These are phyloP conservation scores for Dendrolimus kikuchii DNA, from an alignment of 1,140 invertebrate species.

Conservation along the genomic window DNA sequence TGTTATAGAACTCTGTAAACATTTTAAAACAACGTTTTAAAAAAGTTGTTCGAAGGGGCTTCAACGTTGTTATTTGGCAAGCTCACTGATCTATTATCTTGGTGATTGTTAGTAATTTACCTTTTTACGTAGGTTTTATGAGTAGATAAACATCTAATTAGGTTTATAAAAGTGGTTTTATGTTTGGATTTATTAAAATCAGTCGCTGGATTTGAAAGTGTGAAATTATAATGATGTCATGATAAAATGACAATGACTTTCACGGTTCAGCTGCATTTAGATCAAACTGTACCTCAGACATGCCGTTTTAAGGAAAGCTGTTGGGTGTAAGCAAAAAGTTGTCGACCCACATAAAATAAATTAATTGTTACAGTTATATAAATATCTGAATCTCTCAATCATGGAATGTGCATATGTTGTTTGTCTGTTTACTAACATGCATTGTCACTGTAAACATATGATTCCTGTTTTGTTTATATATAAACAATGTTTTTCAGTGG, in stretches of 20 bases:
- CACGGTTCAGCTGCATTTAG: slow-evolving; percentile 68
- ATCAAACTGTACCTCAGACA: slow-evolving; percentile 57
- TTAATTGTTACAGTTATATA: slow-evolving; percentile 1
- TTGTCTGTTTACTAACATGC: slow-evolving; percentile 17
- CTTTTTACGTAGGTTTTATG: slow-evolving; percentile 8
- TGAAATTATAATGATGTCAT: slow-evolving; percentile 66
- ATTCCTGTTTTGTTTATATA: too few relatives aligned
- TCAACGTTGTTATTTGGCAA: slow-evolving; percentile 17
- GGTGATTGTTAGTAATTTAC: slow-evolving; percentile 14
- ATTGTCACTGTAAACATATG: neutral
- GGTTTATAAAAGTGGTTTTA: slow-evolving; percentile 3
- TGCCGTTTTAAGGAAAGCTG: slow-evolving; percentile 46
- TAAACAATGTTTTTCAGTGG: too few relatives aligned
- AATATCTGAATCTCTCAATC: slow-evolving; percentile 6
- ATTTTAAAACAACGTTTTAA: slow-evolving; percentile 19
- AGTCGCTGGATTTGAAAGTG: slow-evolving; percentile 46
- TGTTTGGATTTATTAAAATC: slow-evolving; percentile 1
- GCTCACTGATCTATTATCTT: slow-evolving; percentile 36
- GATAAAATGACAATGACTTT: slow-evolving; percentile 62
- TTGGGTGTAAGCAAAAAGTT: slow-evolving; percentile 21
- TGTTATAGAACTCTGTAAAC: slow-evolving; percentile 15
- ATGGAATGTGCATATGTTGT: slow-evolving; percentile 8
- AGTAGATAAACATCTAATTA: slow-evolving; percentile 9
- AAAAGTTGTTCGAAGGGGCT: slow-evolving; percentile 16
- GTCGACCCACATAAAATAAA: slow-evolving; percentile 5